Evolutionary conservation across 2,888 invertebrate species (phyloP), one percentile per base, ranked within the genome.

Genomic region (Malthinus seriepunctatus): DNA sequence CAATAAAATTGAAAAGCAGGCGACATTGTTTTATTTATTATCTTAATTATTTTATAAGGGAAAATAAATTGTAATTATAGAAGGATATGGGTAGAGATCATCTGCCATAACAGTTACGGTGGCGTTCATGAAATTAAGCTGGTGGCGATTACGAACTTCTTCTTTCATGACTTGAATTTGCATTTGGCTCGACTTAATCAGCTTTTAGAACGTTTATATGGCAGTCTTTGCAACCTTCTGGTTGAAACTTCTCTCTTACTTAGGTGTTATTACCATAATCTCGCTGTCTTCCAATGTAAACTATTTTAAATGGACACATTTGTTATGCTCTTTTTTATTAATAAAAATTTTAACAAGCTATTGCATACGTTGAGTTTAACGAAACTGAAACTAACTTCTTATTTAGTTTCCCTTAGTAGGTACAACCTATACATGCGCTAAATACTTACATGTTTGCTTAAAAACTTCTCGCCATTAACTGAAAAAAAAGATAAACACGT

Each of bases 241-340:
- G 66, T 59, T 62, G 64, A 66, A 67, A 67, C 67, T 70, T 64
- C 65, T 64, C 67, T 69, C 65, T 68, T 70, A 67, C 69, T 67
- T 66, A 67, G 39, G 51, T 59, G 56, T 58, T 67, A 71, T 71
- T 72, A 70, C 69, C 71, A 70, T 71, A 71, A 72, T 72, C 71
- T 69, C 58, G 50, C 39, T 58, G 50, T 52, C 48, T 53, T 56
- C 49, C 56, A 50, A 10, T 42, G 60, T 47, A 61, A 64, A 56
- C 68, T 69, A 68, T 72, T 71, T 23, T 70, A 69, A 72, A 72
- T 71, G 71, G 70, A 69, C 70, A 71, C 71, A 66, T 65, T 64
- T 62, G 44, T 50, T 53, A 58, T 62, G 61, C 61, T 64, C 62
- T 62, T 62, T 59, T 61, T 23, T 23, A 23, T 23, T 23, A 23